Evolutionary conservation across 2,797 vertebrate species (phyloP), one percentile per base, ranked within the genome.

Genomic region (Rhodeus uyekii): DNA sequence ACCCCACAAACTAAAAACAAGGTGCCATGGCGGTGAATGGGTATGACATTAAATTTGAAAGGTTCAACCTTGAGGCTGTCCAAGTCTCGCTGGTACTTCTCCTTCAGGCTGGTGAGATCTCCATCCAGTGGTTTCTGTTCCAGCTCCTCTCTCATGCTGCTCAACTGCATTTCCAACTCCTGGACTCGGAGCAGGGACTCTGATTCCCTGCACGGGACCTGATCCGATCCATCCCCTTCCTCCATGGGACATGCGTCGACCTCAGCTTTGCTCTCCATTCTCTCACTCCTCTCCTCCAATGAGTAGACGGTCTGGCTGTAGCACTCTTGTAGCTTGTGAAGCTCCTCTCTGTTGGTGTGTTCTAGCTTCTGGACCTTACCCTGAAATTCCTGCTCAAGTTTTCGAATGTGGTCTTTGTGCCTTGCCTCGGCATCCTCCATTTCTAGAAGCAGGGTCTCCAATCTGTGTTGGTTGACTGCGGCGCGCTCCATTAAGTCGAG

Each of bases 1-100:
- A 58, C 64, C 42, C 24, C 58, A 39, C 48, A 53, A 27, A 6
- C 73, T 78, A 78, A 44, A 78, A 81, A 42, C 8, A 72, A n/a
- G 42, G n/a, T 0, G 10, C 48, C 38, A 64, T n/a, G 14, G 34
- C 4, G 8, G n/a, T 75, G 29, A 79, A 48, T 50, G 38, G 55
- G 63, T 55, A 63, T 48, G 39, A 72, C 32, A 18, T 32, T 42
- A 69, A 32, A 61, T 6, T 39, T 63, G 65, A 72, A 76, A 79
- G 19, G 61, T 32, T 76, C 91, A 93, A 98, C 98, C 98, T 99
- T 99, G 83, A 99, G 93, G 92, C 95, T 99, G 89, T 99, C 98
- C 95, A 99, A 96, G 95, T 99, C 97, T 91, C 94, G 96, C 94
- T 98, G 98, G 95, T 99, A 97, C 94, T 98, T 99, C 90, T 97